Conservation (phyloP, 1,140 invertebrate genomes). For the Heliconius melpomene region DNA sequence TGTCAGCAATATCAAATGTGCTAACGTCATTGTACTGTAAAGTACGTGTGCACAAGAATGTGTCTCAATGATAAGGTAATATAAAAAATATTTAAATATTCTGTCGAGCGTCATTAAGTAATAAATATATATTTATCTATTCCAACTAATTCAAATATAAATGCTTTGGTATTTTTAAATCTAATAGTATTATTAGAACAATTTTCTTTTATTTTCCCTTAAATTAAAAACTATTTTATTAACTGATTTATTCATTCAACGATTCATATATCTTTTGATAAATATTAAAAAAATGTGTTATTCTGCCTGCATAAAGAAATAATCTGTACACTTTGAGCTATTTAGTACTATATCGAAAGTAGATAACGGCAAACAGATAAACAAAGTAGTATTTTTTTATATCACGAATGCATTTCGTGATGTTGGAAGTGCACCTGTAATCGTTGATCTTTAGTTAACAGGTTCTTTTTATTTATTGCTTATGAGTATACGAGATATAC, state of each 20-base stretch:
- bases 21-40: slow-evolving; percentile 10
- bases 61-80: slow-evolving; percentile 11
- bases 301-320: neutral
- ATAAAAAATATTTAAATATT: neutral
- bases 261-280: neutral
- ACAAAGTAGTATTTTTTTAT: slow-evolving; percentile 36
- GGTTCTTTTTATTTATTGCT: slow-evolving; percentile 8
- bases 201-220: neutral
- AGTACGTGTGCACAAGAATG: slow-evolving; percentile 17
- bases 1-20: neutral
- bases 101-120: neutral
- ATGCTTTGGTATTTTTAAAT: neutral
- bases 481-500: neutral
- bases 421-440: slow-evolving; percentile 37
- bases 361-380: slow-evolving; percentile 19
- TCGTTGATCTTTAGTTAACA: slow-evolving; percentile 18
- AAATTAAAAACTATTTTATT: no score
- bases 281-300: neutral
- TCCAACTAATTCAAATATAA: neutral
- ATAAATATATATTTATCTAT: slow-evolving; percentile 8
- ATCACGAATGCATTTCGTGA: slow-evolving; percentile 40
- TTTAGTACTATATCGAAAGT: slow-evolving; percentile 4
- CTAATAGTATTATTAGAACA: neutral
- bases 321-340: neutral
- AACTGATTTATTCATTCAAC: no score